Evolutionary conservation across 2,888 invertebrate genomes (phyloP).

Genomic region (Hypselothyrea guttata): DNA sequence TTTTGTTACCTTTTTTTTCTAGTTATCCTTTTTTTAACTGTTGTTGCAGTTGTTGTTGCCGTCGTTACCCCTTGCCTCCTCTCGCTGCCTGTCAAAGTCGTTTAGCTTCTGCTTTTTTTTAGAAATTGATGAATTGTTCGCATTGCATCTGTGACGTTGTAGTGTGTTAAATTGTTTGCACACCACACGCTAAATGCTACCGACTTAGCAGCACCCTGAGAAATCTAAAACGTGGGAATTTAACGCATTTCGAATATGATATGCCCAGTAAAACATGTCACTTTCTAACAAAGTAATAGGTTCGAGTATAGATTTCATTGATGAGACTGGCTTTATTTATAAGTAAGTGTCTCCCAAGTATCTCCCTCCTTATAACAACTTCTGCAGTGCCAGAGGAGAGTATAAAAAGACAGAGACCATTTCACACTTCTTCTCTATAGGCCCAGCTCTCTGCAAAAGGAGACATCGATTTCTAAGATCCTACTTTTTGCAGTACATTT

Average conservation of each 20-base stretch:
- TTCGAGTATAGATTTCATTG: too few species aligned
- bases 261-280: neutral
- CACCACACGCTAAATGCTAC: constrained; percentile 45
- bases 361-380: too few species aligned
- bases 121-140: constrained; percentile 46
- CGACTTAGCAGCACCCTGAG: constrained; percentile 16
- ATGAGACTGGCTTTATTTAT: too few species aligned
- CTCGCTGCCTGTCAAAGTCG: constrained; percentile 67
- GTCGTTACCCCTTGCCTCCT: constrained; percentile 44
- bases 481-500: too few species aligned
- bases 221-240: constrained; percentile 52
- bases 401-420: too few species aligned
- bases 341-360: too few species aligned
- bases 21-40: constrained; percentile 15
- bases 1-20: constrained; percentile 13
- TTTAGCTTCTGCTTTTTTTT: constrained; percentile 41
- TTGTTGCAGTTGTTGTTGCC: constrained; percentile 8
- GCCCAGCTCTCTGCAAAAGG: too few species aligned
- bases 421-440: too few species aligned
- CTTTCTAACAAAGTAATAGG: too few species aligned
- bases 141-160: constrained; percentile 24
- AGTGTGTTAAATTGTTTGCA: constrained; percentile 68
- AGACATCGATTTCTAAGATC: too few species aligned
- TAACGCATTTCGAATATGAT: neutral
- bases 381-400: too few species aligned